phyloP scores from a whole-genome alignment of 2,888 invertebrate genomes.

The Microplitis deprimator region DNA sequence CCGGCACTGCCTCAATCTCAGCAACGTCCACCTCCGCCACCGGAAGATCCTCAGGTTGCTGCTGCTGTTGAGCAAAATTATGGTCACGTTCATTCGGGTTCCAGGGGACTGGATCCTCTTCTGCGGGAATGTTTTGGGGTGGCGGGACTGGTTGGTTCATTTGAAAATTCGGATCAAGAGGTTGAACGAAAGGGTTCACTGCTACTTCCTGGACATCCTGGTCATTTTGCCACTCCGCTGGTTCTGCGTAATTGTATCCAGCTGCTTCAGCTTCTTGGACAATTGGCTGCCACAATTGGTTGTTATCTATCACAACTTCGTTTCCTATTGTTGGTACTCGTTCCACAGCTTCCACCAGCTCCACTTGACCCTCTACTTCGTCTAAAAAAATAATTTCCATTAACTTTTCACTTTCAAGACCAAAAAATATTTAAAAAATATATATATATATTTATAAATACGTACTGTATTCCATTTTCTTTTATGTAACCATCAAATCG shows the following conservation, averaged over 20 bases:
- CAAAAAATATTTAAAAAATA: background rate
- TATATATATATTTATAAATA: background rate
- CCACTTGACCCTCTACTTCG: conserved; percentile 20
- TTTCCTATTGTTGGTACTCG: conserved; percentile 25
- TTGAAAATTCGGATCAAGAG: too few species aligned
- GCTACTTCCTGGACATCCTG: conserved; percentile 1
- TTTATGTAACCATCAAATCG: background rate
- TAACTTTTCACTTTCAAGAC: too few species aligned
- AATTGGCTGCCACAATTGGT: background rate
- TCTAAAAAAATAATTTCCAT: background rate
- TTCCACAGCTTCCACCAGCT: conserved; percentile 20
- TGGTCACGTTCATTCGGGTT: background rate
- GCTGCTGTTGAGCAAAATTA: conserved; percentile 1
- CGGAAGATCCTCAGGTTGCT: background rate
- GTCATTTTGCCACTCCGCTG: conserved; percentile 1
- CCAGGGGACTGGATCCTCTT: background rate
- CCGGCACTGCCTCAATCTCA: background rate
- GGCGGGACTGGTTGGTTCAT: background rate
- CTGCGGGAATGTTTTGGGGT: background rate
- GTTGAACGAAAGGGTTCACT: background rate
- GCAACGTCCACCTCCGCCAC: background rate
- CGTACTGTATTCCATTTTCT: background rate
- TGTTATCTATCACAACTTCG: conserved; percentile 22
- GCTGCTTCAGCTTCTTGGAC: background rate
- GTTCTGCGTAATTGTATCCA: background rate